Percentiles rank a stretch among this genome's conserved stretches.
Evolutionary conservation across 2,888 invertebrate species (phyloP).

Genomic region (Aethes cnicana): DNA sequence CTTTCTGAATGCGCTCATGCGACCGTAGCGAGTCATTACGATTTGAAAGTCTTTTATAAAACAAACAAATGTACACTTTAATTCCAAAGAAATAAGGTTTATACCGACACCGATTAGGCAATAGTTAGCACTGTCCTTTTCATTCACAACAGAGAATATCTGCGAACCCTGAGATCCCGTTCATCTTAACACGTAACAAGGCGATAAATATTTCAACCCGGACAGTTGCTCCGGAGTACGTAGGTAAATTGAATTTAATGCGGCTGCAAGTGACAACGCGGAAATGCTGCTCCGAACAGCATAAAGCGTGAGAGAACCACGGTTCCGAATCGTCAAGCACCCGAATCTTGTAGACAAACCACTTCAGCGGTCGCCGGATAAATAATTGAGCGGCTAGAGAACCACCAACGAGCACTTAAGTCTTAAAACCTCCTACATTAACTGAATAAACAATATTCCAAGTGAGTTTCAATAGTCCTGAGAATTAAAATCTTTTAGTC

Average conservation of each 20-base stretch:
- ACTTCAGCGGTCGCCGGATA: constrained; percentile 51
- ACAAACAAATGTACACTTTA: constrained; percentile 65
- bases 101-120: constrained; percentile 46
- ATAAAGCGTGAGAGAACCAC: constrained; percentile 60
- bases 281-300: constrained; percentile 50
- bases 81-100: constrained; percentile 55
- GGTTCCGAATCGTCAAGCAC: constrained; percentile 45
- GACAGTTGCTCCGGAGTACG: constrained; percentile 55
- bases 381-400: constrained; percentile 40
- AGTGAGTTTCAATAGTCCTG: constrained; percentile 42
- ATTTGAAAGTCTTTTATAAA: constrained; percentile 64
- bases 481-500: constrained; percentile 46
- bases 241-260: constrained; percentile 48
- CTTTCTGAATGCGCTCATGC: constrained; percentile 76
- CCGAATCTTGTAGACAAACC: constrained; percentile 64
- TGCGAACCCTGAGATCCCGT: constrained; percentile 66
- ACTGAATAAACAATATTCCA: constrained; percentile 58
- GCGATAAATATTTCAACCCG: constrained; percentile 70
- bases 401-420: constrained; percentile 58
- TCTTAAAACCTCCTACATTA: constrained; percentile 55
- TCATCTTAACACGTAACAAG: constrained; percentile 71
- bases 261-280: constrained; percentile 55
- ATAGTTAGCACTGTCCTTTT: constrained; percentile 50
- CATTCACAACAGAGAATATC: constrained; percentile 56
- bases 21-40: constrained; percentile 79